Evolutionary conservation across 2,888 invertebrate genomes (phyloP), one percentile per base, ranked within the genome.

Genomic region (Physocephala rufipes): DNA sequence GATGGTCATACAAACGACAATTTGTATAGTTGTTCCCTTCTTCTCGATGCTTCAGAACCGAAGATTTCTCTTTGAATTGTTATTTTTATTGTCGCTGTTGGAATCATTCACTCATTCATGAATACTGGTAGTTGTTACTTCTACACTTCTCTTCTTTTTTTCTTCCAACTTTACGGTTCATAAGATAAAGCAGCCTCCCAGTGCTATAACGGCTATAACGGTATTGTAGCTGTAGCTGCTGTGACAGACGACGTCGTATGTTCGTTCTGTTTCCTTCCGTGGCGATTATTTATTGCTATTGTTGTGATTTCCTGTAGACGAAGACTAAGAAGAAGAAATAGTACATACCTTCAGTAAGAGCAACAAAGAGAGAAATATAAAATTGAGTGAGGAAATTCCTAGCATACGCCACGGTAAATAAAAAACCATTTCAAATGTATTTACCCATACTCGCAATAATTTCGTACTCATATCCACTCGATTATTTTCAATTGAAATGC

Each of bases 281-380:
- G 59, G 28, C 49, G n/a, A 28, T 67, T 67, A 59, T 59, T 67
- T 67, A 67, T 67, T 67, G 47, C 47, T 67, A 67, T 67, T 67
- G 67, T 59, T 45, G 43, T 66, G 55, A 66, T 66, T 43, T 51
- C n/a, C 51, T 43, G 12, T 30, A 59, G 28, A 2, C 15, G 5
- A 13, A 58, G 58, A 28, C 13, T 26, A 58, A 2, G 24, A 24
- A 24, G 26, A 58, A 36, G n/a, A n/a, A n/a, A n/a, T n/a, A n/a
- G n/a, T n/a, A n/a, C n/a, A n/a, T n/a, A n/a, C n/a, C n/a, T n/a
- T n/a, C 36, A 7, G 36, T 4, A 36, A 36, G 36, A 9, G 36
- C 36, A 9, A 36, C 36, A 36, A 36, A 9, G 5, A 36, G 9
- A 36, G 36, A 36, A 36, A 36, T 36, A 36, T 9, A 36, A 36